These are phyloP conservation scores for Lepisosteus osseus DNA, from an alignment of 2,113 vertebrate genomes.

Conservation along the genomic window DNA sequence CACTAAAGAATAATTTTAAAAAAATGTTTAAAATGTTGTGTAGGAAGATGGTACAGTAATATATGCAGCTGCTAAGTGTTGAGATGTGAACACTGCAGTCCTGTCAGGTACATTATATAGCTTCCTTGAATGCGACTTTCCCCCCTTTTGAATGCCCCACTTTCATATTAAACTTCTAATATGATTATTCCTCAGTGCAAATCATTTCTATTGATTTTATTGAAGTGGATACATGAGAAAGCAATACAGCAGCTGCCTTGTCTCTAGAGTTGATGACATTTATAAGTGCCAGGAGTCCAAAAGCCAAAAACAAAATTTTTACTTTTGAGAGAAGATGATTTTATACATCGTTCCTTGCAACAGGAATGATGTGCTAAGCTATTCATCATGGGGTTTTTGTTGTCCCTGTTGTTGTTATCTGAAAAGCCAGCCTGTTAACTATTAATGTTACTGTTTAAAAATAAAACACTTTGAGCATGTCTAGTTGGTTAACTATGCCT, in stretches of 20 bases:
- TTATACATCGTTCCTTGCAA: no score
- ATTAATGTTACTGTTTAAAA: no score
- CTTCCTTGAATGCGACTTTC: conserved; percentile 24
- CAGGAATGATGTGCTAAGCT: no score
- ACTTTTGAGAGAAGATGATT: no score
- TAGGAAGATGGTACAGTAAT: background rate
- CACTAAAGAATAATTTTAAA: background rate
- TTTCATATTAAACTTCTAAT: conserved; percentile 32
- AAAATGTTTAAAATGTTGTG: background rate
- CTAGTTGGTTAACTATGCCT: conserved; percentile 28
- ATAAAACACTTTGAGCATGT: no score
- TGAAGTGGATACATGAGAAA: conserved; percentile 11
- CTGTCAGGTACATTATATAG: background rate
- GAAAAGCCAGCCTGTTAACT: no score
- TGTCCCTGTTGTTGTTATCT: no score
- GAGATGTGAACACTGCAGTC: conserved; percentile 8
- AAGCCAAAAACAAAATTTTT: background rate
- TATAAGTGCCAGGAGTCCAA: background rate
- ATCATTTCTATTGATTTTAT: conserved; percentile 17
- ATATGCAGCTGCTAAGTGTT: background rate
- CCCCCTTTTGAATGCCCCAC: conserved; percentile 18
- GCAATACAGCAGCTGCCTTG: conserved; percentile 7
- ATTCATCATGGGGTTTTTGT: no score
- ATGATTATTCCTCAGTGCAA: conserved; percentile 6
- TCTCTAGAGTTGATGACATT: conserved; percentile 14